Conservation (phyloP, 1,140 invertebrate species). For the Drosophila punjabiensis region DNA sequence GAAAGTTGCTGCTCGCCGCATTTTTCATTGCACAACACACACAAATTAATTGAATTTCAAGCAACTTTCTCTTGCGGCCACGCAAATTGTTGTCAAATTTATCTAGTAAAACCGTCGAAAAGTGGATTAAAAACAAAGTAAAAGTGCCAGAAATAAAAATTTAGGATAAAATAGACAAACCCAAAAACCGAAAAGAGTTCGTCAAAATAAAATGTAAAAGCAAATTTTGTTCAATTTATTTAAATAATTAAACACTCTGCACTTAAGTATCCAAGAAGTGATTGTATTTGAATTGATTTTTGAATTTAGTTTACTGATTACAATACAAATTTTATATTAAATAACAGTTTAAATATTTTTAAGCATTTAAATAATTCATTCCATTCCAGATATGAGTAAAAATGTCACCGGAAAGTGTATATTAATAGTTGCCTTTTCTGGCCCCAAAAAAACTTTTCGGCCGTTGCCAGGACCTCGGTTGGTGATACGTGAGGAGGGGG, state of each 20-base stretch:
- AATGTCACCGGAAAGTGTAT: slow-evolving; percentile 34
- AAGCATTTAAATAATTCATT: neutral
- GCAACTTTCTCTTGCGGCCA: slow-evolving; percentile 65
- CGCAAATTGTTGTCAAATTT: slow-evolving; percentile 69
- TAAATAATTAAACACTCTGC: neutral
- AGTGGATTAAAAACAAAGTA: slow-evolving; percentile 20
- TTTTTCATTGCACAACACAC: slow-evolving; percentile 70
- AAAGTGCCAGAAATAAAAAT: neutral
- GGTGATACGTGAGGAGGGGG: slow-evolving; percentile 1
- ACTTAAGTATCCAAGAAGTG: too few relatives aligned
- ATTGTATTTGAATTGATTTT: too few relatives aligned
- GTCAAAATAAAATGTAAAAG: neutral
- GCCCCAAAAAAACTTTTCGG: slow-evolving; percentile 41
- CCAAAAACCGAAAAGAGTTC: neutral
- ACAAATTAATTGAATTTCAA: slow-evolving; percentile 83
- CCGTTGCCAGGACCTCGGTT: slow-evolving; percentile 13
- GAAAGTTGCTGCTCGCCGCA: slow-evolving; percentile 62
- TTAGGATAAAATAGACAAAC: neutral
- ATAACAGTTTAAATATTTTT: neutral
- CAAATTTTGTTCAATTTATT: neutral
- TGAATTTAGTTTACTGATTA: too few relatives aligned
- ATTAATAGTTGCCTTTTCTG: slow-evolving; percentile 8
- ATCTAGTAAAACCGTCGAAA: slow-evolving; percentile 47
- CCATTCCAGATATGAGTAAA: neutral
- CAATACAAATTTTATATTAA: too few relatives aligned